Evolutionary conservation across 2,113 vertebrate genomes (phyloP), one percentile per base, ranked within the genome.

Genomic region (Tetrao urogallus): DNA sequence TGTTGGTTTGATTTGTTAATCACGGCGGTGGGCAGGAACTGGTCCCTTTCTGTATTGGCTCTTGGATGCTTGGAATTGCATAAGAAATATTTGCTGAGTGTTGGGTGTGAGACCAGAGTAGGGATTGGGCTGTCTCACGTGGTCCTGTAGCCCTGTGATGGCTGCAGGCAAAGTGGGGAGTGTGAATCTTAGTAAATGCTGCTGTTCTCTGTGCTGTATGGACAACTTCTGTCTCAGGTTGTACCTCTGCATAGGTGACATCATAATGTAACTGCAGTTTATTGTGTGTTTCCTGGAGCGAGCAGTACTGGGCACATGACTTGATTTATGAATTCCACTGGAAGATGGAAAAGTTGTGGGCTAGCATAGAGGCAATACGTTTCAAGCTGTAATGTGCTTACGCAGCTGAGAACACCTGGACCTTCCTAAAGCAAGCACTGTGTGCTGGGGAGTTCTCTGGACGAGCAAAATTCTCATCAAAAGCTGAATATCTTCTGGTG

Each of bases 91-190:
- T 40, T 61, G 34, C 1, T 3, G 38, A 73, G 42, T 8, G 0
- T 22, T 45, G 63, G 5, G 52, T 24, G 72, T 79, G 77, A 22
- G 34, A 38, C 15, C 3, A 17, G 71, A 18, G 27, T 36, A 9
- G 24, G 36, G 34, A 13, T 34, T 6, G 7, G 50, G 13, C 69
- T 52, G 45, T 30, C 60, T 79, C 8, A 2, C 18, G 22, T 12
- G 11, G 19, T 47, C 65, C 43, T 1, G 2, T 30, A 30, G 52
- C 38, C 56, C 47, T 45, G 45, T 27, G 19, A 24, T 0, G 0
- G 13, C 82, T 34, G 4, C 3, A 27, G 57, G 10, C 54, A 40
- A n/a, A 25, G 34, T 10, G 52, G 22, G 25, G 40, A 75, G 54
- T 1, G 18, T 10, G 22, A 25, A 1, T 48, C 50, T 32, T 28